Evolutionary conservation across 1,140 invertebrate genomes (phyloP).

Genomic region (Ladona fulva): DNA sequence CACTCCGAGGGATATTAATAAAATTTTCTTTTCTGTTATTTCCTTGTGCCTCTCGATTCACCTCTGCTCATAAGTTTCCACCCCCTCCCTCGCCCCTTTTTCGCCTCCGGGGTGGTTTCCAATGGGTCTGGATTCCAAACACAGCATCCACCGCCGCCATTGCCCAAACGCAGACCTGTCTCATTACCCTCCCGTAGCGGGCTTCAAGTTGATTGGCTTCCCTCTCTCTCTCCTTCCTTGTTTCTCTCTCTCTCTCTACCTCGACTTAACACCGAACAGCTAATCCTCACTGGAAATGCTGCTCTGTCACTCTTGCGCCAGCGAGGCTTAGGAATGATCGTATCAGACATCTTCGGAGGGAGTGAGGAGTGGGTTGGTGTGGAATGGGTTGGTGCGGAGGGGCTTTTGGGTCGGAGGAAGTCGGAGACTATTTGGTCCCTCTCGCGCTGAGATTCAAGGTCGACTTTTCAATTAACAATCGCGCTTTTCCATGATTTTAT

Average conservation of each 20-base stretch:
- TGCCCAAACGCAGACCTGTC: not conserved
- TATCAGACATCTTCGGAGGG: not conserved
- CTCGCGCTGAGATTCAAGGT: not conserved
- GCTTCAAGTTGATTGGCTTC: constrained; percentile 4
- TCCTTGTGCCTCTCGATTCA: not conserved
- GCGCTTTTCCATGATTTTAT: not conserved
- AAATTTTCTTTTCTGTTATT: too few relatives aligned
- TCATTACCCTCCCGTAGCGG: not conserved
- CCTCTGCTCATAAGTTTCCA: too few relatives aligned
- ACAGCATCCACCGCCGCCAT: not conserved
- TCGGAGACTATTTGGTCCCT: not conserved
- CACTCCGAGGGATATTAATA: too few relatives aligned
- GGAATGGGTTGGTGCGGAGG: not conserved
- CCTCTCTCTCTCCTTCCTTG: not conserved
- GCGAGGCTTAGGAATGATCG: not conserved
- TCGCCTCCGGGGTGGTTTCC: not conserved
- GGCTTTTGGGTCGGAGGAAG: not conserved
- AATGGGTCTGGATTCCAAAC: not conserved
- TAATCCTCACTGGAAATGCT: not conserved
- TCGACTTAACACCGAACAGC: not conserved
- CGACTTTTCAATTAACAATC: not conserved
- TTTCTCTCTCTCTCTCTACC: not conserved
- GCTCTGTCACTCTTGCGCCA: not conserved
- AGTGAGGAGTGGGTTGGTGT: not conserved
- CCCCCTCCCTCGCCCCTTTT: not conserved